These are phyloP conservation scores for Apotomis turbidana DNA, from an alignment of 2,888 invertebrate genomes.

Conservation along the genomic window DNA sequence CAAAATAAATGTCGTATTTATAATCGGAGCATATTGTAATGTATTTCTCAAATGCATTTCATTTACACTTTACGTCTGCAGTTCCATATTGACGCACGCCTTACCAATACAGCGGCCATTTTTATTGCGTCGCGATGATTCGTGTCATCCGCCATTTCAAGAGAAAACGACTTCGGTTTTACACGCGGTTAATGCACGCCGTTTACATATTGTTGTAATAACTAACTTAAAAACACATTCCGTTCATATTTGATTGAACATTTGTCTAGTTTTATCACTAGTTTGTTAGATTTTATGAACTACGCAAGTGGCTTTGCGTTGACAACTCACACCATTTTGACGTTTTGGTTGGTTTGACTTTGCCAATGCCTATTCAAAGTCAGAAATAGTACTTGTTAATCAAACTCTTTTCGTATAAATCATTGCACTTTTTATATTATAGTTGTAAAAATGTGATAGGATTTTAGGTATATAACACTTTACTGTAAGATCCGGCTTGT, in stretches of 20 bases:
- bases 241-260: slow-evolving; percentile 60
- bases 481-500: slow-evolving; percentile 2
- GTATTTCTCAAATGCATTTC: slow-evolving; percentile 45
- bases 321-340: slow-evolving; percentile 83
- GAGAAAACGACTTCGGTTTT: slow-evolving; percentile 65
- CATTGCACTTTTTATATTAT: slow-evolving; percentile 35
- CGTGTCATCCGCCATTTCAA: slow-evolving; percentile 84
- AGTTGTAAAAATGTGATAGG: slow-evolving; percentile 46
- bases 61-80: slow-evolving; percentile 56
- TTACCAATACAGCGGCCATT: slow-evolving; percentile 83
- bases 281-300: slow-evolving; percentile 70
- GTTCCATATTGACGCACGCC: slow-evolving; percentile 79
- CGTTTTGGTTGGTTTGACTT: slow-evolving; percentile 67
- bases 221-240: slow-evolving; percentile 65
- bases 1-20: background rate
- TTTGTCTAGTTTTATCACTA: slow-evolving; percentile 69
- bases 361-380: slow-evolving; percentile 55
- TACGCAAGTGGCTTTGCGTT: slow-evolving; percentile 71
- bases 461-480: slow-evolving; percentile 11
- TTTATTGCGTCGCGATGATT: slow-evolving; percentile 83
- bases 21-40: slow-evolving; percentile 22
- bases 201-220: slow-evolving; percentile 56
- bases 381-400: slow-evolving; percentile 63
- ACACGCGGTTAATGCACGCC: slow-evolving; percentile 63
- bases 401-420: slow-evolving; percentile 41